phyloP scores from a whole-genome alignment of 2,113 vertebrate species.

The Gymnogyps californianus region DNA sequence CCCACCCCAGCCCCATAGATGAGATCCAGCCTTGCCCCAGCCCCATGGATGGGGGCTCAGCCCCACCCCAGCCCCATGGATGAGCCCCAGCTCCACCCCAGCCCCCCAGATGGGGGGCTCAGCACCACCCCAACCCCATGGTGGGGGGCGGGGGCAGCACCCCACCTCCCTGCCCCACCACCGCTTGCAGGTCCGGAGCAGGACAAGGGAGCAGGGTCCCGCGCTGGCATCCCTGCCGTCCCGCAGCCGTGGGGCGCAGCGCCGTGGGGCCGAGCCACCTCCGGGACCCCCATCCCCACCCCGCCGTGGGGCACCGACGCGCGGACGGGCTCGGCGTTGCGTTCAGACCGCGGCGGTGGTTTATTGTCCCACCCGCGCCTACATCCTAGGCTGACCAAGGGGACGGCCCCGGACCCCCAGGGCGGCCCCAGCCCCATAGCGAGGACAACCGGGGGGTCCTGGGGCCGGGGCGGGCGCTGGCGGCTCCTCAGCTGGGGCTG shows the following conservation, averaged over 20 bases:
- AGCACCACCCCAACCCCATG: not conserved
- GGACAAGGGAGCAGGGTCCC: not conserved
- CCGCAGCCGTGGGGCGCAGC: not conserved
- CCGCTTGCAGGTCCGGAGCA: not conserved
- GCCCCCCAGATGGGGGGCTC: not conserved
- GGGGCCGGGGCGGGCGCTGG: not conserved
- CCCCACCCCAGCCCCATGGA: not conserved
- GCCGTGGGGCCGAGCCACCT: not conserved
- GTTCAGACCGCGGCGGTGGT: not conserved
- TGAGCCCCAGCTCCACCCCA: not conserved
- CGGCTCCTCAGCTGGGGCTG: constrained; percentile 62
- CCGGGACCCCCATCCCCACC: accelerated
- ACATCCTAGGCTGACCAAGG: not conserved
- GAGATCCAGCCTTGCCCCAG: too few species aligned
- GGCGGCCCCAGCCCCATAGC: not conserved
- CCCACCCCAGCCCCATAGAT: not conserved
- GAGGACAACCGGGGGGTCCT: not conserved
- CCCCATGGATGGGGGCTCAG: not conserved
- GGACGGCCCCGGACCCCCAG: not conserved
- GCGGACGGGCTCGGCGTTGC: not conserved
- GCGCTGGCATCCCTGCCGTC: too few species aligned
- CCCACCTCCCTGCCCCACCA: not conserved
- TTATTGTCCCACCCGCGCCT: not conserved
- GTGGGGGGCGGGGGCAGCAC: not conserved
- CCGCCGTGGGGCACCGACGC: accelerated